Conservation (phyloP, 2,113 vertebrate genomes). For the Bettongia penicillata region DNA sequence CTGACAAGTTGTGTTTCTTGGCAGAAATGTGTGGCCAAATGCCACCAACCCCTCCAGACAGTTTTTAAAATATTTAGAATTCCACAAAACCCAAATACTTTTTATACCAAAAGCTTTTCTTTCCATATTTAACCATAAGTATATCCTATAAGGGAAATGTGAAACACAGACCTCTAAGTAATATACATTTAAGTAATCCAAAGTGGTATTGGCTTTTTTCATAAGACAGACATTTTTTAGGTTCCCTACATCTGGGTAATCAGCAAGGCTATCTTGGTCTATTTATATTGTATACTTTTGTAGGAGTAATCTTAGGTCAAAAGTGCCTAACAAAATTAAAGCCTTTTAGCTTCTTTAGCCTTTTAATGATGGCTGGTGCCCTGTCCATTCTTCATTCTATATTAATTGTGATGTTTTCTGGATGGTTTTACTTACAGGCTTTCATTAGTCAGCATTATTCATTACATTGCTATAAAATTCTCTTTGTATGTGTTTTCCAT, state of each 20-base stretch:
- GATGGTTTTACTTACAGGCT: neutral
- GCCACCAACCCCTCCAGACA: neutral
- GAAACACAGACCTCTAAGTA: conserved; percentile 27
- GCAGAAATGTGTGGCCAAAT: neutral
- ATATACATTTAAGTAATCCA: neutral
- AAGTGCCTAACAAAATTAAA: neutral
- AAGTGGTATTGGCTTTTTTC: neutral
- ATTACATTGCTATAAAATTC: neutral
- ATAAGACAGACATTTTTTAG: neutral
- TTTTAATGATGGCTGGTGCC: neutral
- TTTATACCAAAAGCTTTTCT: neutral
- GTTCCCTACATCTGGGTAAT: neutral
- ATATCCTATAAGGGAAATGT: conserved; percentile 16
- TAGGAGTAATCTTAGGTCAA: conserved; percentile 1
- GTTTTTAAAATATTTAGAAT: conserved; percentile 38
- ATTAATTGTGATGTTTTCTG: neutral
- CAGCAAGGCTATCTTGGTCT: neutral
- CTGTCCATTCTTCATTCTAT: neutral
- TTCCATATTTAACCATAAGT: conserved; percentile 11
- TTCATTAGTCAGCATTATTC: neutral
- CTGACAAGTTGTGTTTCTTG: conserved; percentile 37
- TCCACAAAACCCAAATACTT: conserved; percentile 43
- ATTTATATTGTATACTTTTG: neutral
- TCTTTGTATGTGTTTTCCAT: neutral
- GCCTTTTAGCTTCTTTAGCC: neutral